Base-by-base conservation (phyloP, 2,113 vertebrate genomes). In the Muntiacus reevesi region DNA sequence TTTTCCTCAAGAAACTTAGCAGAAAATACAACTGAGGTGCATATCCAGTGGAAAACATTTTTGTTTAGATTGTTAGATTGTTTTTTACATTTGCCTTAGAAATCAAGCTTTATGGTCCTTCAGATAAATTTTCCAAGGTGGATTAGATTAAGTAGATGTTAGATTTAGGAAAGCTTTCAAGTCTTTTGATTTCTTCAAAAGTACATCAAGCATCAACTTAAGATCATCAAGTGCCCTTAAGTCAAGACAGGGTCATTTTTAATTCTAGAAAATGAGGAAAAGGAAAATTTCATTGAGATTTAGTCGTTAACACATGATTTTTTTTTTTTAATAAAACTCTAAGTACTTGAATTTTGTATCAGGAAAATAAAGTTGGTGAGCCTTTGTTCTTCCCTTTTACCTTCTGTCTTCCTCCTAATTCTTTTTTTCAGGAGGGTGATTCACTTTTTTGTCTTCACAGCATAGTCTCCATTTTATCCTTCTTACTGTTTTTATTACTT, bases 271-370 rank as follows among this genome's bases (percentile, higher is more conserved):
- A 97, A 96, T 89, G 55, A 92, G 52, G 93, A 96, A 98, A 98
- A 96, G 87, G 45, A 83, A 91, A 92, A 43, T 95, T 98, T 96
- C 96, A 97, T 98, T 98, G 84, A 97, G 95, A 97, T 95, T 0
- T 0, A 74, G 13, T 97, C 89, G 47, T 97, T 97, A 91, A 95
- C 95, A 95, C 96, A 62, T 97, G 94, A 92, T 98, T 98, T 91
- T 98, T 98, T 40, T 40, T 71, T 71, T 40, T 3, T 0, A 43
- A 60, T 62, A 91, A 55, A 67, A 43, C 3, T 94, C 85, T 98
- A 97, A 98, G 98, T 99, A 99, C 99, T 99, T 99, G 99, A 99
- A 99, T 99, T 98, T 99, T 98, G 15, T 98, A 98, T 98, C 98
- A 98, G 98, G 98, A 99, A 97, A 98, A 98, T 94, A 97, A 97